These are phyloP conservation scores for Diacarnus erythraeanus DNA, from an alignment of 37 sponge, comb jelly and placozoan genomes.

Conservation along the genomic window DNA sequence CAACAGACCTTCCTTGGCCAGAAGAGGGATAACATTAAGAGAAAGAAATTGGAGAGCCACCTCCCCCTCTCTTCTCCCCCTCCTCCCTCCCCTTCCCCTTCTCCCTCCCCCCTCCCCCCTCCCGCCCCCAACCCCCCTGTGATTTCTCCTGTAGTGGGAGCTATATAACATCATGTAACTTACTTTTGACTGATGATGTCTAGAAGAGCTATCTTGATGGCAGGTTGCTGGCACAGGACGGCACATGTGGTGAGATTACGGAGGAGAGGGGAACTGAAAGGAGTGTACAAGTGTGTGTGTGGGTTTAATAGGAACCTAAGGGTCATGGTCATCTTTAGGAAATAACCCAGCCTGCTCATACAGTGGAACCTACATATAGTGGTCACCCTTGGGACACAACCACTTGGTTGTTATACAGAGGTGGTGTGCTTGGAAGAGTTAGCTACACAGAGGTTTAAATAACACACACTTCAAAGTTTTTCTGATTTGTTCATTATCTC, in stretches of 20 bases:
- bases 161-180: too few relatives aligned
- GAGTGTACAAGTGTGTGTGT: too few relatives aligned
- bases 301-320: too few relatives aligned
- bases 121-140: background rate
- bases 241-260: constrained; percentile 48
- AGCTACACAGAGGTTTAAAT: background rate
- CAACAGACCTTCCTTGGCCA: too few relatives aligned
- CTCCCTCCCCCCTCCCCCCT: background rate
- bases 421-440: background rate
- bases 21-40: background rate
- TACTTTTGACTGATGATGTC: constrained; percentile 38
- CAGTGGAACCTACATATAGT: too few relatives aligned
- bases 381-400: too few relatives aligned
- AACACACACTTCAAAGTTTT: constrained; percentile 5
- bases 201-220: constrained; percentile 49
- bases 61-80: background rate
- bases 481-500: background rate
- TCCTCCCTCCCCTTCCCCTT: background rate
- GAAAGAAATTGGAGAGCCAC: too few relatives aligned
- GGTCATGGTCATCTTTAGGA: too few relatives aligned
- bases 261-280: constrained; percentile 46
- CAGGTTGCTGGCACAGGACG: constrained; percentile 55
- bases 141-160: background rate
- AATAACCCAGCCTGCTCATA: too few relatives aligned
- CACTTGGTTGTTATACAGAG: too few relatives aligned